Evolutionary conservation across 2,797 vertebrate genomes (phyloP).

Genomic region (Atherinosoma microstoma): DNA sequence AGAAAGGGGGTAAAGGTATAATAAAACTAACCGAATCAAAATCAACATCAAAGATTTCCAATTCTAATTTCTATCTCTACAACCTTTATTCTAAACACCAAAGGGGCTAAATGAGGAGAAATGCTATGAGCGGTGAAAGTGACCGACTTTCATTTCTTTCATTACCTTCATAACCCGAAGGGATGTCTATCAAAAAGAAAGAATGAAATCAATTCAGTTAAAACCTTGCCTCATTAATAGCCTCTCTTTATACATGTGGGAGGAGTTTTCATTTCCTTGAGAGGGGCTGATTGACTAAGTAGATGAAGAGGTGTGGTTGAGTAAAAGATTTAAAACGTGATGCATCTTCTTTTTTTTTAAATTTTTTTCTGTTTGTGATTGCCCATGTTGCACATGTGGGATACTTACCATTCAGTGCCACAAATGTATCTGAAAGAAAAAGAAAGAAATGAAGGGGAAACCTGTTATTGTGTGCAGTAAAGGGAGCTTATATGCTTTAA

Average conservation of each 20-base stretch:
- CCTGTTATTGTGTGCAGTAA: conserved; percentile 64
- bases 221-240: conserved; percentile 73
- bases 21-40: conserved; percentile 39
- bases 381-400: conserved; percentile 43
- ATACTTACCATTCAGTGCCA: conserved; percentile 98
- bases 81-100: conserved; percentile 42
- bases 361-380: conserved; percentile 41
- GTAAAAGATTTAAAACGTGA: conserved; percentile 76
- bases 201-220: conserved; percentile 81
- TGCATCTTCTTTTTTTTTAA: conserved; percentile 49
- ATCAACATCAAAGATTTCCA: conserved; percentile 20
- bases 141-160: conserved; percentile 87
- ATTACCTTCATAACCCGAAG: conserved; percentile 89
- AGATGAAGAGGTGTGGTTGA: conserved; percentile 72
- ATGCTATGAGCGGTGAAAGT: conserved; percentile 36
- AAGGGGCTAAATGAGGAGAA: conserved; percentile 28
- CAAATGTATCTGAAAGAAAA: conserved; percentile 94
- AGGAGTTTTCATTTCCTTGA: conserved; percentile 80
- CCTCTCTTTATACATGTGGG: conserved; percentile 66
- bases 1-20: conserved; percentile 18
- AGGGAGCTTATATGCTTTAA: conserved; percentile 47
- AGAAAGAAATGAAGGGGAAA: conserved; percentile 59
- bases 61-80: conserved; percentile 40
- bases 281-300: conserved; percentile 77
- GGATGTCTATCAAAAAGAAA: conserved; percentile 90